Percentiles rank a stretch among this genome's conserved stretches.
phyloP scores from a whole-genome alignment of 1,140 invertebrate genomes.

The Drosophila eugracilis region DNA sequence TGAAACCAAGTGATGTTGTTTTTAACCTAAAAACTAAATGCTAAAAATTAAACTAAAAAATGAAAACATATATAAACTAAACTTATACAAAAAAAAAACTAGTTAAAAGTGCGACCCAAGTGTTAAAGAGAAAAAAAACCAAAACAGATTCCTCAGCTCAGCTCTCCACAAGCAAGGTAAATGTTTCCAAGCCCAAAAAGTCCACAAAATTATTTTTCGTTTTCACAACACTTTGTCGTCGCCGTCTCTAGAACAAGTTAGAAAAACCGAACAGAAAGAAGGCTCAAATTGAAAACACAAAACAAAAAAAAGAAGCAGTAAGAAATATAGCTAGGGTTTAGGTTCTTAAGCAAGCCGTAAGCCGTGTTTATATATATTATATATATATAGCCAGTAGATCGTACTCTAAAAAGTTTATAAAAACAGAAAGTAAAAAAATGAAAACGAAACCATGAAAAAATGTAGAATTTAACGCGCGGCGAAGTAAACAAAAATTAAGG shows the following conservation, averaged over 20 bases:
- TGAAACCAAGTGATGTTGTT: conserved; percentile 84
- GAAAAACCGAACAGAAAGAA: too few relatives aligned
- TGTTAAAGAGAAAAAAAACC: conserved; percentile 62
- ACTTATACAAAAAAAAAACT: conserved; percentile 31
- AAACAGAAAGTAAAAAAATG: conserved; percentile 26
- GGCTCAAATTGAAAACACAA: conserved; percentile 23
- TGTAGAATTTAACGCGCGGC: conserved; percentile 75
- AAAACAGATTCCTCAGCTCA: conserved; percentile 50
- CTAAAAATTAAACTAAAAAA: conserved; percentile 70
- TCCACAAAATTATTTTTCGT: conserved; percentile 53
- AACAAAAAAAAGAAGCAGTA: conserved; percentile 8
- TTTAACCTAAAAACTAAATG: conserved; percentile 74
- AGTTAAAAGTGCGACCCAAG: conserved; percentile 64
- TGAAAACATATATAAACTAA: conserved; percentile 30
- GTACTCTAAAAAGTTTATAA: conserved; percentile 65
- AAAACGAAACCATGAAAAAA: conserved; percentile 51
- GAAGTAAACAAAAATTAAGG: conserved; percentile 46
- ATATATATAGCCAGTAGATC: conserved; percentile 75
- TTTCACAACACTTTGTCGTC: conserved; percentile 53
- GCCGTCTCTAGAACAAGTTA: conserved; percentile 52
- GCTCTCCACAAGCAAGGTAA: conserved; percentile 51
- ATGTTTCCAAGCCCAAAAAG: conserved; percentile 42
- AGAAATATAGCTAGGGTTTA: conserved; percentile 66
- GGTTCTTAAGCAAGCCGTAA: conserved; percentile 66
- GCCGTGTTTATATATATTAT: conserved; percentile 72